Percentiles rank a stretch among this genome's conserved stretches.
Evolutionary conservation across 2,797 vertebrate genomes (phyloP).

Genomic region (Coilia nasus): DNA sequence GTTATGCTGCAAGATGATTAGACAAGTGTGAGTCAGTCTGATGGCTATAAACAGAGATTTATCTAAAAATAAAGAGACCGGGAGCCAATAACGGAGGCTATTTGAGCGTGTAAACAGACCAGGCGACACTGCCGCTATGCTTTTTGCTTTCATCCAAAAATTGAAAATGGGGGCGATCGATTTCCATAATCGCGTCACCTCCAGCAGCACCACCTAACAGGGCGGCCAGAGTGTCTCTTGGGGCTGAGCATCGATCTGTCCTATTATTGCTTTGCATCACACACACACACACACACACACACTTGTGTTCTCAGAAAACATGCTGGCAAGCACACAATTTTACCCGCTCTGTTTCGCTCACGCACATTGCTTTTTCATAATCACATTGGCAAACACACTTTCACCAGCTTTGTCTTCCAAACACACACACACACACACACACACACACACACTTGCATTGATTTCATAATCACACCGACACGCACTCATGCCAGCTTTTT

Average conservation of each 20-base stretch:
- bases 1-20: not conserved
- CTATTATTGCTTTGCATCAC: not conserved
- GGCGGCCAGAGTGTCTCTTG: not conserved
- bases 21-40: not conserved
- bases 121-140: not conserved
- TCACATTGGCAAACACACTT: too few relatives aligned
- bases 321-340: too few relatives aligned
- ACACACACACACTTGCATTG: too few relatives aligned
- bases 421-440: too few relatives aligned
- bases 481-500: too few relatives aligned
- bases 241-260: not conserved
- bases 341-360: too few relatives aligned
- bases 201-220: not conserved
- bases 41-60: not conserved
- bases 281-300: not conserved
- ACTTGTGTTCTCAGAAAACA: too few relatives aligned
- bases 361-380: too few relatives aligned
- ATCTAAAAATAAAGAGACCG: not conserved
- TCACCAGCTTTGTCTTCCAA: too few relatives aligned
- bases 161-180: not conserved
- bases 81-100: not conserved
- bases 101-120: not conserved
- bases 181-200: not conserved
- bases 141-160: not conserved
- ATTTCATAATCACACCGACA: too few relatives aligned